Conservation (phyloP, 2,797 vertebrate species). For the Staurois parvus region DNA sequence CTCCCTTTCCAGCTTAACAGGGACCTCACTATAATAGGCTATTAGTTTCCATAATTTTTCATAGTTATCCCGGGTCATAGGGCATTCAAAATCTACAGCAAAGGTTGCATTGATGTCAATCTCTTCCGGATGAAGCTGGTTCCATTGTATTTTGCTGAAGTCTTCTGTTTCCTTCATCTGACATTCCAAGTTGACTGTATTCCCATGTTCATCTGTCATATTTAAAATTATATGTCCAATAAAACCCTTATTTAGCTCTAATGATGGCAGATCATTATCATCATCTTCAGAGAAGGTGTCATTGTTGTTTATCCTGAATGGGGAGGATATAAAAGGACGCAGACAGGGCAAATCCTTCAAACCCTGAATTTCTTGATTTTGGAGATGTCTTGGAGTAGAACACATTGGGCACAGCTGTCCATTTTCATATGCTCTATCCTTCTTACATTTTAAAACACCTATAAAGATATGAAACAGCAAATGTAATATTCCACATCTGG, state of each 20-base stretch:
- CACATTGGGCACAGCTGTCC: constrained; percentile 87
- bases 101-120: constrained; percentile 80
- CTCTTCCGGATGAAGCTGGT: constrained; percentile 75
- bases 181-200: constrained; percentile 82
- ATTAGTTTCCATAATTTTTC: constrained; percentile 91
- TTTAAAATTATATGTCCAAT: constrained; percentile 83
- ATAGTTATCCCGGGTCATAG: constrained; percentile 84
- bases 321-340: constrained; percentile 79
- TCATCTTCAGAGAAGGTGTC: constrained; percentile 58
- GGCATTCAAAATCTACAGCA: constrained; percentile 82
- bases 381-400: constrained; percentile 76
- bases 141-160: constrained; percentile 75
- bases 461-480: background rate
- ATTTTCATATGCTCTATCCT: constrained; percentile 82
- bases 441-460: constrained; percentile 94
- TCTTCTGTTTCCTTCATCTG: constrained; percentile 73
- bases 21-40: constrained; percentile 90
- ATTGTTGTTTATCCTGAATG: constrained; percentile 68
- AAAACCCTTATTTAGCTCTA: constrained; percentile 72
- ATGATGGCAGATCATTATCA: constrained; percentile 66
- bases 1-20: constrained; percentile 82
- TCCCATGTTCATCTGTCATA: constrained; percentile 89
- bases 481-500: background rate
- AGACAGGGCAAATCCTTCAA: constrained; percentile 77
- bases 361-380: constrained; percentile 76